Conservation (phyloP, 2,113 vertebrate species). For the Origma solitaria region DNA sequence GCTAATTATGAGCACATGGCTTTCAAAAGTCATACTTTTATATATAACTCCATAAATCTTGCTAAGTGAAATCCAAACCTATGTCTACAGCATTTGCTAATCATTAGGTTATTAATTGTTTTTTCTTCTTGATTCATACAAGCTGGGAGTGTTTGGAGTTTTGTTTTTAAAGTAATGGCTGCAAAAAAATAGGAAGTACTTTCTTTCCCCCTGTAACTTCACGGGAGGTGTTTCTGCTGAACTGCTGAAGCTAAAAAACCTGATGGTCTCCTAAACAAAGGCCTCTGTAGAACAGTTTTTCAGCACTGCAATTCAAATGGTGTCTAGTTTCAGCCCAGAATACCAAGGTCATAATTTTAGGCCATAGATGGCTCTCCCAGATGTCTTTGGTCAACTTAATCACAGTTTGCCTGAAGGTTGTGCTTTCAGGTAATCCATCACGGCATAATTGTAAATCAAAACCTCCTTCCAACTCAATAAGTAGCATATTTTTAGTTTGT, state of each 20-base stretch:
- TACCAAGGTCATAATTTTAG: slow-evolving; percentile 82
- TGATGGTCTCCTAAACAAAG: slow-evolving; percentile 72
- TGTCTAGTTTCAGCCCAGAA: slow-evolving; percentile 86
- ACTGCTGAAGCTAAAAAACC: slow-evolving; percentile 50
- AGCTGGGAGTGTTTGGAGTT: slow-evolving; percentile 7
- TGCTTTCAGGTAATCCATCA: slow-evolving; percentile 90
- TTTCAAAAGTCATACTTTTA: slow-evolving; percentile 58
- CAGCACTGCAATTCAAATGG: slow-evolving; percentile 70
- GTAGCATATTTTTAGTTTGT: slow-evolving; percentile 57
- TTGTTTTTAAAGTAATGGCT: slow-evolving; percentile 33
- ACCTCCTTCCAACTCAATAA: slow-evolving; percentile 62
- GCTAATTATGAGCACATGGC: slow-evolving; percentile 75
- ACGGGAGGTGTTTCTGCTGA: slow-evolving; percentile 53
- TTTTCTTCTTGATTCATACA: slow-evolving; percentile 53
- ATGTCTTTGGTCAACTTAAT: slow-evolving; percentile 95
- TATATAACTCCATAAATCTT: slow-evolving; percentile 63
- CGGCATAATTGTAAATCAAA: slow-evolving; percentile 80
- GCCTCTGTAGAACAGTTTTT: slow-evolving; percentile 69
- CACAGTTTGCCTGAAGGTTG: slow-evolving; percentile 84
- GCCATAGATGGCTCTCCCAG: slow-evolving; percentile 81
- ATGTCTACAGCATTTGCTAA: slow-evolving; percentile 63
- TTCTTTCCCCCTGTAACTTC: neutral
- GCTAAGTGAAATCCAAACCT: slow-evolving; percentile 52
- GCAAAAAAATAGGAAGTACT: slow-evolving; percentile 6
- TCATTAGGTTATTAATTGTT: slow-evolving; percentile 62